A percentile compares a stretch with the other conserved stretches of the same genome.
Conservation (phyloP, 2,888 invertebrate genomes). For the Cephus spinipes region DNA sequence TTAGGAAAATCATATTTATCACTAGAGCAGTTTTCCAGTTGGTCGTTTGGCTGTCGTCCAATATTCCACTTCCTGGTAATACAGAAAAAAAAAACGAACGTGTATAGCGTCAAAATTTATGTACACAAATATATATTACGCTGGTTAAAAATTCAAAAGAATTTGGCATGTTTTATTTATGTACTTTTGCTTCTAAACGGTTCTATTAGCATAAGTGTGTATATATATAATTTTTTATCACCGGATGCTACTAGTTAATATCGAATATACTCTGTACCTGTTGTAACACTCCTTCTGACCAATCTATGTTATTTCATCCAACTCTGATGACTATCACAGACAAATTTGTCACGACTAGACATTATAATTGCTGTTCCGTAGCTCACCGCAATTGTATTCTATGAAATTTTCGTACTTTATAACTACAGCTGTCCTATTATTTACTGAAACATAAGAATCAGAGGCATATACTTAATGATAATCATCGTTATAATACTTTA, state of each 20-base stretch:
- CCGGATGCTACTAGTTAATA: constrained; percentile 55
- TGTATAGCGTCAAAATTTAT: background rate
- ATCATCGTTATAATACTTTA: background rate
- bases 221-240: constrained; percentile 39
- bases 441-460: background rate
- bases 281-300: background rate
- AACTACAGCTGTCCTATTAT: too few relatives aligned
- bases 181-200: background rate
- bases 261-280: constrained; percentile 12
- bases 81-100: background rate
- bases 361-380: background rate
- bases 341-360: background rate
- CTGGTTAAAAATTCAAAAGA: background rate
- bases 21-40: background rate
- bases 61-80: background rate
- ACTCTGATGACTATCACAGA: background rate
- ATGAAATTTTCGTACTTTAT: background rate
- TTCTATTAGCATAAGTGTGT: background rate
- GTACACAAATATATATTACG: background rate
- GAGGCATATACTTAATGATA: background rate
- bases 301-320: background rate
- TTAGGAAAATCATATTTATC: background rate
- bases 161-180: background rate
- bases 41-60: background rate
- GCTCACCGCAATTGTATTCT: background rate